Evolutionary conservation across 2,797 vertebrate species (phyloP).

Genomic region (Anomalospiza imberbis): DNA sequence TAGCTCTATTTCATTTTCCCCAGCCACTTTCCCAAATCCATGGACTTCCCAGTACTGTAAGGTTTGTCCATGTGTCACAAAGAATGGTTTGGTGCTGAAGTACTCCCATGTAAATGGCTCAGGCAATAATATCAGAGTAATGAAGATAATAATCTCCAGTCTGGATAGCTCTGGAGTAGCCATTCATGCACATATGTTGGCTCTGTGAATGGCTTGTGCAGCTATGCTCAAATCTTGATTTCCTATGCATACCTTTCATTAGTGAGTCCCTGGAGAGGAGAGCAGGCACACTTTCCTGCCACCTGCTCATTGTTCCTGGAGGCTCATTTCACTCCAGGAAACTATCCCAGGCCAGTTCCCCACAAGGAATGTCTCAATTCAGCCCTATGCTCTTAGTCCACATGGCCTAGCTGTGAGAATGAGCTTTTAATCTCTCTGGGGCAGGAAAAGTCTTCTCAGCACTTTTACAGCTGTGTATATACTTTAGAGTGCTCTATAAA

Average conservation of each 20-base stretch:
- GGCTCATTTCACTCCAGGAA: background rate
- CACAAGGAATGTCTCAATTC: background rate
- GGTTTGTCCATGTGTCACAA: background rate
- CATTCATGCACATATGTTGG: background rate
- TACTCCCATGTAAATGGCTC: background rate
- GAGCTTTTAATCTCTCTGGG: conserved; percentile 29
- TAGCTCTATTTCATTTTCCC: background rate
- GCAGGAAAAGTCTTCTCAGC: conserved; percentile 44
- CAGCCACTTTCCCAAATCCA: background rate
- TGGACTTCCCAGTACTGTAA: background rate
- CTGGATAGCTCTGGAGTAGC: background rate
- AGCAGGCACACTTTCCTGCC: conserved; percentile 20
- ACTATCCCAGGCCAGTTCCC: background rate
- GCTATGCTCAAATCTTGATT: background rate
- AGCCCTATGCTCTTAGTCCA: background rate
- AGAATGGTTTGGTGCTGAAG: background rate
- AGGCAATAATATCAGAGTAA: background rate
- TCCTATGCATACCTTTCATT: background rate
- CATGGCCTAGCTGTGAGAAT: conserved; percentile 10
- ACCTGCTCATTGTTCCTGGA: conserved; percentile 34
- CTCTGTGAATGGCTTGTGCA: background rate
- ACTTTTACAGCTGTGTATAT: conserved; percentile 49
- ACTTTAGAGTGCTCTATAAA: conserved; percentile 19
- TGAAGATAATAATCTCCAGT: background rate
- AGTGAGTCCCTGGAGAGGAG: background rate